Evolutionary conservation across 2,888 invertebrate species (phyloP).

Genomic region (Rotaria socialis): DNA sequence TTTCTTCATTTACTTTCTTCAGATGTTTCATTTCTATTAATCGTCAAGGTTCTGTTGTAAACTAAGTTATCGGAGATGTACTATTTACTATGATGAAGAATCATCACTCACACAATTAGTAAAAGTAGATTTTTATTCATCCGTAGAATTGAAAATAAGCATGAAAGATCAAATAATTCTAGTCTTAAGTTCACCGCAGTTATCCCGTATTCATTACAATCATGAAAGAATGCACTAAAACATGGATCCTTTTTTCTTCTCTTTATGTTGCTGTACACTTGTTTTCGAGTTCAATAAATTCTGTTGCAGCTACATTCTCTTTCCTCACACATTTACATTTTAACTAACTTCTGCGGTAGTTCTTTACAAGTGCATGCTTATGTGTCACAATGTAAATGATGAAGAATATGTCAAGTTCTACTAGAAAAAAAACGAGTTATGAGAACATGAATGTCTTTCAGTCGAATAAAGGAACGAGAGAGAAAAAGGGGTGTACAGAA

Average conservation of each 20-base stretch:
- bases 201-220: not conserved
- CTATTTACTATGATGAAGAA: not conserved
- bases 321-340: not conserved
- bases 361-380: not conserved
- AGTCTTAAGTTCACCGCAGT: not conserved
- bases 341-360: not conserved
- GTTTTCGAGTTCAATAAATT: no score
- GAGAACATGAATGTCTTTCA: not conserved
- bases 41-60: not conserved
- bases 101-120: not conserved
- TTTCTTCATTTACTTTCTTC: not conserved
- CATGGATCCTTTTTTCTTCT: not conserved
- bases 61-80: not conserved
- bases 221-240: not conserved
- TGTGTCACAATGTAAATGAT: not conserved
- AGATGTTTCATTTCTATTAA: not conserved
- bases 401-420: not conserved
- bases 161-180: not conserved
- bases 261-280: no score
- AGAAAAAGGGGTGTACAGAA: not conserved
- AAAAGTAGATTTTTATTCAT: not conserved
- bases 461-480: not conserved
- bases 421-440: not conserved
- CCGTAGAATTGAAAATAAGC: not conserved
- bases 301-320: not conserved